Evolutionary conservation across 2,888 invertebrate genomes (phyloP).

Genomic region (Microctonus brassicae): DNA sequence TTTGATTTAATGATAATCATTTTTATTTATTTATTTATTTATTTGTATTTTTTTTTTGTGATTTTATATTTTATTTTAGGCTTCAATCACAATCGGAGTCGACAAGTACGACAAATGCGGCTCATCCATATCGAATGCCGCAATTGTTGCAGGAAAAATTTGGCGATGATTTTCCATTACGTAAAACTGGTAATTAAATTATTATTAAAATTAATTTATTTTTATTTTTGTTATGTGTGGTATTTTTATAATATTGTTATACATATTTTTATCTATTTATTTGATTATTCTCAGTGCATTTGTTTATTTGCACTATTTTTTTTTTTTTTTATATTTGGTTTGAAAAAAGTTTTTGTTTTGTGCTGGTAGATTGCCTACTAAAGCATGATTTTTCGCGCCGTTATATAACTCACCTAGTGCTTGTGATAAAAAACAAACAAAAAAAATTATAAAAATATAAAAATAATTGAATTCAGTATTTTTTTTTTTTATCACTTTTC

Average conservation of each 20-base stretch:
- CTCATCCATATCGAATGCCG: constrained; percentile 80
- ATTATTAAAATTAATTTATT: background rate
- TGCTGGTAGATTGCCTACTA: constrained; percentile 61
- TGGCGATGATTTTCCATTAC: constrained; percentile 89
- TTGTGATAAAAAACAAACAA: background rate
- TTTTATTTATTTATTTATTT: background rate
- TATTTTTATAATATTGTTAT: background rate
- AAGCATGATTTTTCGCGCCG: constrained; percentile 53
- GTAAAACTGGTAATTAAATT: constrained; percentile 87
- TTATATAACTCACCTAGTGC: constrained; percentile 18
- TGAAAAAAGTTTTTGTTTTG: background rate
- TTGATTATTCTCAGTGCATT: background rate
- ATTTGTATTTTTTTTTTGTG: constrained; percentile 22
- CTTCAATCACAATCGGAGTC: constrained; percentile 66
- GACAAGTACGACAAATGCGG: constrained; percentile 69
- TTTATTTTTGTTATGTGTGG: constrained; percentile 19
- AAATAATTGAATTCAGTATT: constrained; percentile 15
- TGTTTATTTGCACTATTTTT: too few relatives aligned
- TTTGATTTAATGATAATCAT: too few relatives aligned
- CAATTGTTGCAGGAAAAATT: constrained; percentile 75
- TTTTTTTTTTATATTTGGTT: background rate
- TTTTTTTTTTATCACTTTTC: too few relatives aligned
- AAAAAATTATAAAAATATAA: background rate
- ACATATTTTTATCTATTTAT: background rate
- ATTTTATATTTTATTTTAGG: too few relatives aligned